Evolutionary conservation across 2,797 vertebrate genomes (phyloP).

Genomic region (Paramormyrops hopkinsi): DNA sequence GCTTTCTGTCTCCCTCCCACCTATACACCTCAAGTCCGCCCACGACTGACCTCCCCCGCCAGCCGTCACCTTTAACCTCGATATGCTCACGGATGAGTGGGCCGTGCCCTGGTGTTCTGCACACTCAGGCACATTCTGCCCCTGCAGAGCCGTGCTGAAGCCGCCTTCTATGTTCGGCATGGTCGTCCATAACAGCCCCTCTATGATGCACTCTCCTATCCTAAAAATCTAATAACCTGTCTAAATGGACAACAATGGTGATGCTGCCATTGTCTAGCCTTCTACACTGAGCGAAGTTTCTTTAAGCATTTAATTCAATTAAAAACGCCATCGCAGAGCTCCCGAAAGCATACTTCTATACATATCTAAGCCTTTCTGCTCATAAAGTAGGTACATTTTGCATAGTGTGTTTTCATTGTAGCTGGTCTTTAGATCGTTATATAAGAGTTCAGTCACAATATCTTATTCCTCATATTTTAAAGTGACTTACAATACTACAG

Average conservation of each 20-base stretch:
- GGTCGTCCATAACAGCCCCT: background rate
- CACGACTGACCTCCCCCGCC: background rate
- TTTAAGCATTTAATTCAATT: background rate
- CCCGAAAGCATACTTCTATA: background rate
- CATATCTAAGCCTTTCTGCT: background rate
- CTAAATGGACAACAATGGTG: background rate
- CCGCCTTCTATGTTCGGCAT: background rate
- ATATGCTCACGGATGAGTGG: background rate
- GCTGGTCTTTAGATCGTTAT: background rate
- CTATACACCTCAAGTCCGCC: background rate
- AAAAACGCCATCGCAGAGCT: background rate
- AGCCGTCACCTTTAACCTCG: background rate
- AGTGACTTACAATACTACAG: background rate
- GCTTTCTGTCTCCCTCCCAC: slow-evolving; percentile 24
- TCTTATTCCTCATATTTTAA: background rate
- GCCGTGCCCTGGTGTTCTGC: background rate
- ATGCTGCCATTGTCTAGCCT: background rate
- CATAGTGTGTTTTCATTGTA: slow-evolving; percentile 16
- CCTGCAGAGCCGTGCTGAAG: background rate
- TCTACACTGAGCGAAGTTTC: background rate
- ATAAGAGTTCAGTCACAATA: background rate
- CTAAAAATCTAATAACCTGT: background rate
- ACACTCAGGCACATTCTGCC: background rate
- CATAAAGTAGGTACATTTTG: background rate
- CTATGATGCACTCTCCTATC: background rate